Evolutionary conservation across 92 coral and sea anemone genomes (phyloP), one percentile per base, ranked within the genome.

Genomic region (Porites evermanni): DNA sequence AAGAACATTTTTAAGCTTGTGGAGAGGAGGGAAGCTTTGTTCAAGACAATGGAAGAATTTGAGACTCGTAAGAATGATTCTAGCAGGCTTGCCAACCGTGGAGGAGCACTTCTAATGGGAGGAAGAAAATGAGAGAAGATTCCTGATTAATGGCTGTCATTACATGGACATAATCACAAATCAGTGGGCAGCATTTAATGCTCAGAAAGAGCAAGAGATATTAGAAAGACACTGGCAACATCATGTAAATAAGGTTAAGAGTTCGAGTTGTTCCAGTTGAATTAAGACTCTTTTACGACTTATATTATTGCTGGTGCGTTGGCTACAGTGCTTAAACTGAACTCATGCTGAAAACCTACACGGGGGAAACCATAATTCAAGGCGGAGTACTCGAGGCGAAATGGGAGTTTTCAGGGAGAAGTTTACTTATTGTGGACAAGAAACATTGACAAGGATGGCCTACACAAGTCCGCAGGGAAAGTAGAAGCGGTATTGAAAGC

Each of bases 71-170:
- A 94, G 78, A 93, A 93, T 81, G 97, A 97, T 77, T 93, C 94
- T 64, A 94, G 91, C 88, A 80, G 99, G 76, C 91, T 97, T 79
- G 92, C 95, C 12, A 97, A 97, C 86, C 93, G 99, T 26, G 98
- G 98, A 26, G 99, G 98, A n/a, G 98, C 96, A 2, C 89, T 97
- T 13, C 93, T 97, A 6, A 67, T 96, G 98, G 98, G 96, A 96
- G 17, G 90, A 87, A 60, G 98, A 96, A 12, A 90, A 94, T 87
- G 98, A 93, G 65, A 91, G 93, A 17, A 83, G 70, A 53, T 96
- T 96, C 80, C 74, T 94, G 32, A 94, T 96, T 24, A 84, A 95
- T 83, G 98, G 98, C 32, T 79, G 86, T n/a, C 93, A 87, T 71
- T 91, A 95, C 74, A 60, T 83, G 64, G 96, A 96, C 38, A 66